These are phyloP conservation scores for Nasonovia ribisnigri DNA, from an alignment of 2,888 invertebrate species.

Conservation along the genomic window DNA sequence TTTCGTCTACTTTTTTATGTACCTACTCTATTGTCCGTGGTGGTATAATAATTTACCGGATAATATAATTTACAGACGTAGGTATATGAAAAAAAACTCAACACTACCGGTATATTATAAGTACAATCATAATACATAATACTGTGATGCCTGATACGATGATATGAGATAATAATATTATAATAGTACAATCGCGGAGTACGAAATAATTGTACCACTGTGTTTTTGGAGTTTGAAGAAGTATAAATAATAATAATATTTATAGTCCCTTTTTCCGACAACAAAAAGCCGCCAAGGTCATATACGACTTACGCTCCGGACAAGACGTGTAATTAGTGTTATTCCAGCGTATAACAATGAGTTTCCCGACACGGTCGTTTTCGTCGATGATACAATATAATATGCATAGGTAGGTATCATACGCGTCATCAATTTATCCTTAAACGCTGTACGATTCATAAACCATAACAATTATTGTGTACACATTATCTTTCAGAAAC, in stretches of 20 bases:
- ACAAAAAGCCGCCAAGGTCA: neutral
- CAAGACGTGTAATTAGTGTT: slow-evolving; percentile 22
- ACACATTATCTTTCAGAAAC: neutral
- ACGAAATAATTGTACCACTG: neutral
- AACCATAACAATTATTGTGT: neutral
- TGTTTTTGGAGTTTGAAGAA: neutral
- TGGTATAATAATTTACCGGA: neutral
- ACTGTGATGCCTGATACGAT: neutral
- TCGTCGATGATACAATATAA: neutral
- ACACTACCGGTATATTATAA: neutral
- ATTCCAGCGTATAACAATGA: neutral
- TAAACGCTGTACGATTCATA: neutral
- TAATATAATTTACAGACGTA: neutral
- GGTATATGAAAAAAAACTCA: neutral
- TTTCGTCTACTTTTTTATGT: neutral
- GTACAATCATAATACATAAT: neutral
- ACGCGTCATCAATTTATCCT: neutral
- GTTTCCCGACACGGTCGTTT: neutral
- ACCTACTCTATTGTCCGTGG: neutral
- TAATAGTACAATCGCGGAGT: neutral
- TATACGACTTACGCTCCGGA: neutral
- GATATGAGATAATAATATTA: neutral
- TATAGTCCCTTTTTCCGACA: neutral
- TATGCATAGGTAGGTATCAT: neutral
- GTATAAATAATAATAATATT: neutral